phyloP scores from a whole-genome alignment of 2,888 invertebrate species.

The Spilosoma lubricipeda region DNA sequence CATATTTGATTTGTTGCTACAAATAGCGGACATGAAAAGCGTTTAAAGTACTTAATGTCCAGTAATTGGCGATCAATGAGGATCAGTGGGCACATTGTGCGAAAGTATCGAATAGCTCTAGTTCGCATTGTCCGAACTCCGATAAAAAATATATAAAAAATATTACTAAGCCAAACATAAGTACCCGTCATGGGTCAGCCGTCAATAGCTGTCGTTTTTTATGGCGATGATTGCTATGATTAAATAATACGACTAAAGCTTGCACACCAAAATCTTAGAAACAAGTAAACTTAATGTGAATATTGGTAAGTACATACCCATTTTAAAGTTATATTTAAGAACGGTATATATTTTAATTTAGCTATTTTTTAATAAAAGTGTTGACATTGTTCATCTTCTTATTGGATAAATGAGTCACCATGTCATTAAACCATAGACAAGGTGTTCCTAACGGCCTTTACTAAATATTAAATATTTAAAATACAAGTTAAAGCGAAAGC shows the following conservation, averaged over 20 bases:
- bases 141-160: conserved; percentile 71
- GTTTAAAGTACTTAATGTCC: conserved; percentile 86
- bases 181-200: conserved; percentile 76
- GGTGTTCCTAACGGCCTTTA: conserved; percentile 72
- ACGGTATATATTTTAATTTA: no score
- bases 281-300: neutral
- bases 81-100: conserved; percentile 86
- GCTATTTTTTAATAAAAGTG: neutral
- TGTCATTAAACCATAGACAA: conserved; percentile 54
- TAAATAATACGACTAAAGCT: conserved; percentile 39
- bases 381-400: neutral
- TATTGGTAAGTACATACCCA: neutral
- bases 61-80: conserved; percentile 87
- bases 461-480: conserved; percentile 66
- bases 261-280: neutral
- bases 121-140: conserved; percentile 72
- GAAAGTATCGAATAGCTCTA: conserved; percentile 74
- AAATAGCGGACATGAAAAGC: conserved; percentile 84
- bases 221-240: conserved; percentile 75
- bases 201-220: conserved; percentile 73
- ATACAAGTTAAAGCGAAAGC: conserved; percentile 67
- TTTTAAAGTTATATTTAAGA: no score
- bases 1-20: conserved; percentile 84
- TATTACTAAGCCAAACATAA: conserved; percentile 58
- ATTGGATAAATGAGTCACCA: conserved; percentile 6